phyloP scores from a whole-genome alignment of 2,113 vertebrate species.

The Lonchura striata region DNA sequence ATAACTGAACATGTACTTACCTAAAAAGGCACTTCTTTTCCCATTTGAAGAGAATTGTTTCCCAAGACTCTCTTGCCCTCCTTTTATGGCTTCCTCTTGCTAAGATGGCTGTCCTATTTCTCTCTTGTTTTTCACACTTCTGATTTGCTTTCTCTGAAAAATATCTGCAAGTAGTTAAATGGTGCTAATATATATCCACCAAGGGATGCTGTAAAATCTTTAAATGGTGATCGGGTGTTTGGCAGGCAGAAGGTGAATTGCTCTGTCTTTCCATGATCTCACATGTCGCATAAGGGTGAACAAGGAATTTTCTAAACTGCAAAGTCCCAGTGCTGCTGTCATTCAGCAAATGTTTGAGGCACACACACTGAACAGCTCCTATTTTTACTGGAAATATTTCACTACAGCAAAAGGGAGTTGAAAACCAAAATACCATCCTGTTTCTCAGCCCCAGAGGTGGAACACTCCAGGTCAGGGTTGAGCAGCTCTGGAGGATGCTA shows the following conservation, averaged over 20 bases:
- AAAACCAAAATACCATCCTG: conserved; percentile 25
- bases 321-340: conserved; percentile 42
- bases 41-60: neutral
- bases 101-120: neutral
- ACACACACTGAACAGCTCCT: conserved; percentile 23
- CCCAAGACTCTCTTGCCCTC: neutral
- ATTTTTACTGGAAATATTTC: conserved; percentile 58
- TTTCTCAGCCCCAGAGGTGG: neutral
- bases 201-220: conserved; percentile 49
- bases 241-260: conserved; percentile 47
- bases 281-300: conserved; percentile 50
- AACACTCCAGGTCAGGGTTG: neutral
- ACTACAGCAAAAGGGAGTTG: neutral
- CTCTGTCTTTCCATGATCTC: conserved; percentile 65
- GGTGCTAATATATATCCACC: conserved; percentile 37
- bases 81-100: neutral
- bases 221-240: conserved; percentile 45
- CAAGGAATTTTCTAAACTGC: conserved; percentile 42
- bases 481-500: neutral
- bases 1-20: neutral
- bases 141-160: conserved; percentile 32
- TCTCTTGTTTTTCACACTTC: neutral
- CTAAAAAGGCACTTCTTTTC: neutral
- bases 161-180: conserved; percentile 7
- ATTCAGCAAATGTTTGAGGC: neutral